Base-by-base conservation (phyloP, 2,113 vertebrate species). In the Ailuropoda melanoleuca region DNA sequence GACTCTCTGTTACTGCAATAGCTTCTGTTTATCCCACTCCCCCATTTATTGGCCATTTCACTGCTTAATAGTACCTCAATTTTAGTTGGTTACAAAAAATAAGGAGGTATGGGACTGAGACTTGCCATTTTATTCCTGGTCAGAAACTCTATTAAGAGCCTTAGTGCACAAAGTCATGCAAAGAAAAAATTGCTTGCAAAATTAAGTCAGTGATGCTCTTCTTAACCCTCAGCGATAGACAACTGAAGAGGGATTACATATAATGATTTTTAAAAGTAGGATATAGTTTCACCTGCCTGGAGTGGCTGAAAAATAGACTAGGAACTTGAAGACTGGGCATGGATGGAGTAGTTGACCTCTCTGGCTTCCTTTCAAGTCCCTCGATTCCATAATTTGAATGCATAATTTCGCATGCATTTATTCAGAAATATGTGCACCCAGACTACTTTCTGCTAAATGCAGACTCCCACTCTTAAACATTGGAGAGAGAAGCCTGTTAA, bases 361-460 rank as follows among this genome's bases (percentile, higher is more conserved):
- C 58, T 24, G 39, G 48, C 77, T 97, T 92, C 60, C 37, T 91
- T 97, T 92, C 43, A 74, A 34, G 56, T 95, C 82, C 48, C 91
- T 94, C 64, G 81, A 93, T 86, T 92, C 68, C 39, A 86, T 94
- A 75, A 97, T 97, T 83, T 77, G 60, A 97, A 94, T 88, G 88
- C 82, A 84, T 72, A 87, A 97, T 98, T 98, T 96, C n/a, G 43
- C 80, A 97, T 94, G 84, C 88, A 97, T 98, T 97, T 98, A 96
- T 98, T 97, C 97, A 97, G 90, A 97, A 98, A 89, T 93, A 80
- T 97, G 94, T 96, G 95, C 95, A 95, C 95, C 66, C 95, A 97
- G 95, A 97, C 96, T 97, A 39, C 90, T 96, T 92, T 93, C 93
- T 96, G 90, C 77, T 97, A 94, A 98, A 85, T 92, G 95, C 84